Base-by-base conservation (phyloP, 1,140 invertebrate genomes). In the Hydropsyche tenuis region DNA sequence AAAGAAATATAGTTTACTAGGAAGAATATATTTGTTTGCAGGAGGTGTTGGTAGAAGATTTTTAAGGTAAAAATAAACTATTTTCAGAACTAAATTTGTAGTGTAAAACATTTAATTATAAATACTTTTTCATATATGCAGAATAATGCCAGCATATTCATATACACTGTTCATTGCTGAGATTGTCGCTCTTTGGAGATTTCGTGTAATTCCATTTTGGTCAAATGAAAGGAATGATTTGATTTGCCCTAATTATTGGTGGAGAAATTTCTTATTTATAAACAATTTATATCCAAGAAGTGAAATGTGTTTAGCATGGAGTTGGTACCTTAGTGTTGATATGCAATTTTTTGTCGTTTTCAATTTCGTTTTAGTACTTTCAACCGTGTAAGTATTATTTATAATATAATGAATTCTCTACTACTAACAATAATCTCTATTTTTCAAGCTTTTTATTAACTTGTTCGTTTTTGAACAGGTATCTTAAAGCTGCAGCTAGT, bases 301-400 rank as follows among this genome's bases (percentile, higher is more conserved):
- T 0, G 83, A 86, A 27, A 84, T 88, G 84, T 94, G 94, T 77
- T 85, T 93, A 82, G 88, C 88, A 4, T 94, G 92, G 90, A 90
- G 90, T 22, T 95, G 94, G 94, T 95, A 93, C 78, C 78, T 95
- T 51, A 89, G 93, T 14, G 89, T 89, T 70, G 94, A 95, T 80
- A 93, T 92, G 87, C 93, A 94, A 82, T 92, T 92, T 79, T 94
- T 90, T 78, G 78, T 90, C 5, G 80, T 93, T 66, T 82, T 81
- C 42, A 80, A 81, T 0, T 75, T 85, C 12, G 62, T 89, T 0
- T 76, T 89, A 12, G 83, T 89, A 14, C 70, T 88, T 4, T 89
- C 88, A 23, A 82, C 82, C 23, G 82, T 82, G 87, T 89, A 81
- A 85, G 83, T 81, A 70, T 3, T 18, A 56, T 56, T 6, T 56